These are phyloP conservation scores for Lathronympha strigana DNA, from an alignment of 2,888 invertebrate species.

Conservation along the genomic window DNA sequence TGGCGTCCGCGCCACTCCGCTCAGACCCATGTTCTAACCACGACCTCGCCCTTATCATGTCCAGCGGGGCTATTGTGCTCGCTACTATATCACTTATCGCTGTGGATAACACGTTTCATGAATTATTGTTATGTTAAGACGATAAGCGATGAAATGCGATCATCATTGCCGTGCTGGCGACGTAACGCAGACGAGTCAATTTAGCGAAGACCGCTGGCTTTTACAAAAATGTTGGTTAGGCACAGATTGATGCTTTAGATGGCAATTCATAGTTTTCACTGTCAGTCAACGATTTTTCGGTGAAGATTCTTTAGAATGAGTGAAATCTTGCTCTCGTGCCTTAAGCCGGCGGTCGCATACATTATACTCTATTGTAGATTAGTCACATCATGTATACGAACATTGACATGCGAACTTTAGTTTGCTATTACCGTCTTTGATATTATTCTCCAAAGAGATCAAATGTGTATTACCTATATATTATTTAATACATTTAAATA, in stretches of 20 bases:
- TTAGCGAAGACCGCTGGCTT: conserved; percentile 65
- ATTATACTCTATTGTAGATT: conserved; percentile 57
- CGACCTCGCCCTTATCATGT: neutral
- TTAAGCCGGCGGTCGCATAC: conserved; percentile 68
- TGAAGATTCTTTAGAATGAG: conserved; percentile 58
- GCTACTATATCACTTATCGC: conserved; percentile 1
- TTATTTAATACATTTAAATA: conserved; percentile 61
- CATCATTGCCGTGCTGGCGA: neutral
- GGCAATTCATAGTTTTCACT: conserved; percentile 43
- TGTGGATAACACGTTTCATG: neutral
- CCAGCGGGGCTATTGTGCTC: neutral
- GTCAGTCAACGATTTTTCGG: conserved; percentile 51
- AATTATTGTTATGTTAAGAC: neutral
- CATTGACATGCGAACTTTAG: conserved; percentile 63
- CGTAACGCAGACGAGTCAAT: conserved; percentile 54
- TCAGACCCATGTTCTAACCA: conserved; percentile 75
- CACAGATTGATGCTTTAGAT: conserved; percentile 60
- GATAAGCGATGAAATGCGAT: neutral
- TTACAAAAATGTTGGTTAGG: conserved; percentile 64
- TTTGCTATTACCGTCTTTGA: conserved; percentile 63
- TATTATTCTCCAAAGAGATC: conserved; percentile 79
- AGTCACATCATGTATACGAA: conserved; percentile 57
- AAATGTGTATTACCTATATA: conserved; percentile 63
- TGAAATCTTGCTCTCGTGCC: conserved; percentile 76
- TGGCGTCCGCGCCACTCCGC: conserved; percentile 77